Evolutionary conservation across 2,797 vertebrate genomes (phyloP).

Genomic region (Rhynchotus rufescens): DNA sequence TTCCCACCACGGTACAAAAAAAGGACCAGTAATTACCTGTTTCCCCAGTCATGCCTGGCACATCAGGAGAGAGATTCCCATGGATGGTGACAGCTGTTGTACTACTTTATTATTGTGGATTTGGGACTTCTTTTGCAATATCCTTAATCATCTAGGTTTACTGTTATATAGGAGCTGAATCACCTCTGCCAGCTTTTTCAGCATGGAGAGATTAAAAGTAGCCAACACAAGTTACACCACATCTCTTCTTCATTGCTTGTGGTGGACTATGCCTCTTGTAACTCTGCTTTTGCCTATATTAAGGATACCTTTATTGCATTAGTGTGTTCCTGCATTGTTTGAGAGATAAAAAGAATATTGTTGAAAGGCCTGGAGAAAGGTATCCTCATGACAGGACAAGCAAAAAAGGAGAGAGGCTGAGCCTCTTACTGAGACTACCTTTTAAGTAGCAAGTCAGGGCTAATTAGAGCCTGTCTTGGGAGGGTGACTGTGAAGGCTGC

Average conservation of each 20-base stretch:
- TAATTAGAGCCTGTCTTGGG: not conserved
- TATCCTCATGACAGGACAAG: not conserved
- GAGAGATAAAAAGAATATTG: not conserved
- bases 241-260: not conserved
- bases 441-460: not conserved
- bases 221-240: not conserved
- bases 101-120: not conserved
- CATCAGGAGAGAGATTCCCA: not conserved
- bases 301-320: not conserved
- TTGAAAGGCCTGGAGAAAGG: not conserved
- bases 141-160: not conserved
- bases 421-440: not conserved
- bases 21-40: not conserved
- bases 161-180: not conserved
- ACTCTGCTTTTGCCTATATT: not conserved
- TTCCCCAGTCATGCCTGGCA: not conserved
- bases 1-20: not conserved
- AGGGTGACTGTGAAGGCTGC: not conserved
- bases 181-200: not conserved
- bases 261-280: not conserved
- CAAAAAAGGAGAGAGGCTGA: fast-evolving
- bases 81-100: not conserved
- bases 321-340: not conserved
- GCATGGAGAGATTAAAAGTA: not conserved
- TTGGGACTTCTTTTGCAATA: not conserved